Percentiles rank a stretch among this genome's conserved stretches.
phyloP scores from a whole-genome alignment of 2,797 vertebrate genomes.

The Sebastes alutus region DNA sequence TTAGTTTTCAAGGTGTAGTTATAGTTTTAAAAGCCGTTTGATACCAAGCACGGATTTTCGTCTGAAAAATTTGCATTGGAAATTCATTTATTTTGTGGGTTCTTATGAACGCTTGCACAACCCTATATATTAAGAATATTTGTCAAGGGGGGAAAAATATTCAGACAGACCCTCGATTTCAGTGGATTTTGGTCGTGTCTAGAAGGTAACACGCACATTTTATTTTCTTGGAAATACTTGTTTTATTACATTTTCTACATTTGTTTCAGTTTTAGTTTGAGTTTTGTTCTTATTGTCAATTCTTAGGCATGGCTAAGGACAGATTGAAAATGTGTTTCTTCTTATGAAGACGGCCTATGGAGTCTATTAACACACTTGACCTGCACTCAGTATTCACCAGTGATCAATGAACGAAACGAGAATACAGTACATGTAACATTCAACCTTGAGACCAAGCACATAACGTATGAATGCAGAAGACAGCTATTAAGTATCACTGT shows the following conservation, averaged over 20 bases:
- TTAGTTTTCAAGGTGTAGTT: background rate
- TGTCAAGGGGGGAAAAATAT: too few species aligned
- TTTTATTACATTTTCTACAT: background rate
- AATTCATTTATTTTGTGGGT: accelerated
- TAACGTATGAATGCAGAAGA: background rate
- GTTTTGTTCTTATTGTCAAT: background rate
- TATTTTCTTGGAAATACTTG: background rate
- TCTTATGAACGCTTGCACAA: too few species aligned
- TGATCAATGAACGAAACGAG: background rate
- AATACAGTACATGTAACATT: background rate
- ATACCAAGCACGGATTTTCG: too few species aligned
- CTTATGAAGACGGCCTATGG: background rate
- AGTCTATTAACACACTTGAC: background rate
- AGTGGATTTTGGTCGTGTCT: too few species aligned
- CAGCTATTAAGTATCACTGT: background rate
- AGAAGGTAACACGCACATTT: background rate
- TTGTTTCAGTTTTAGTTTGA: background rate
- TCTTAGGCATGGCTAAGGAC: background rate
- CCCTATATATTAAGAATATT: too few species aligned
- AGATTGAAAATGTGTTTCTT: background rate
- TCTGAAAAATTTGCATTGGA: too few species aligned
- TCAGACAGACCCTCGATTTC: too few species aligned
- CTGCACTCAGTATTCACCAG: background rate
- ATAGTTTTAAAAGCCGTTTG: background rate
- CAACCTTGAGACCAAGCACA: background rate